These are phyloP conservation scores for Rhincodon typus DNA, from an alignment of 2,797 vertebrate genomes.

Conservation along the genomic window DNA sequence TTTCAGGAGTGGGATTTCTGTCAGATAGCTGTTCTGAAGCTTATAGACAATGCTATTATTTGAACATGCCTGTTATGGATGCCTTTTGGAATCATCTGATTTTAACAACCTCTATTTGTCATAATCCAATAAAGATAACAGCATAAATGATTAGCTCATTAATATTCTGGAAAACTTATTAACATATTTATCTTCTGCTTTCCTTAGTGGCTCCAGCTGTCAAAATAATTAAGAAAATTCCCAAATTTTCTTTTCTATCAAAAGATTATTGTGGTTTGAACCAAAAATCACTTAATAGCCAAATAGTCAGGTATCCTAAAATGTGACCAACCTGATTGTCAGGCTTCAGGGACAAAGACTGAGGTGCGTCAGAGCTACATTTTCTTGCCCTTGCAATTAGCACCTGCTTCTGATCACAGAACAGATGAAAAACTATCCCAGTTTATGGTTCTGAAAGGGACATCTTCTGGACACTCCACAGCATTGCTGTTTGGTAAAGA, in stretches of 20 bases:
- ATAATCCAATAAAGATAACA: neutral
- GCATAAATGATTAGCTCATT: neutral
- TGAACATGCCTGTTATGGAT: neutral
- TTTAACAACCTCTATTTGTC: neutral
- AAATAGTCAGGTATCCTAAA: slow-evolving; percentile 13
- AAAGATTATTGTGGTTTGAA: neutral
- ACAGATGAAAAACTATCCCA: neutral
- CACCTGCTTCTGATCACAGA: neutral
- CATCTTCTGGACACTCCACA: neutral
- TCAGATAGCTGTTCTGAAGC: neutral
- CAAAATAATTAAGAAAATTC: neutral
- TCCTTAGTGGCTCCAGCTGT: neutral
- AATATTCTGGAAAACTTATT: neutral
- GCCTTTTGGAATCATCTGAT: neutral
- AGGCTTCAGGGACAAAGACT: neutral
- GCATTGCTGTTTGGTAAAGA: neutral
- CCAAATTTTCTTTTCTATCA: neutral
- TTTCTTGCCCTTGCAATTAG: neutral
- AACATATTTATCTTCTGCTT: neutral
- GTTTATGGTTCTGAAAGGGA: neutral
- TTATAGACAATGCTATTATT: neutral
- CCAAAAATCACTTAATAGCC: neutral
- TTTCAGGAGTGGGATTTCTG: neutral
- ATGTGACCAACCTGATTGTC: neutral
- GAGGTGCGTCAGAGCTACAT: too few relatives aligned